Percentiles rank a stretch among this genome's conserved stretches.
These are phyloP conservation scores for Andrena chrysosceles DNA, from an alignment of 2,888 invertebrate genomes.

Conservation along the genomic window DNA sequence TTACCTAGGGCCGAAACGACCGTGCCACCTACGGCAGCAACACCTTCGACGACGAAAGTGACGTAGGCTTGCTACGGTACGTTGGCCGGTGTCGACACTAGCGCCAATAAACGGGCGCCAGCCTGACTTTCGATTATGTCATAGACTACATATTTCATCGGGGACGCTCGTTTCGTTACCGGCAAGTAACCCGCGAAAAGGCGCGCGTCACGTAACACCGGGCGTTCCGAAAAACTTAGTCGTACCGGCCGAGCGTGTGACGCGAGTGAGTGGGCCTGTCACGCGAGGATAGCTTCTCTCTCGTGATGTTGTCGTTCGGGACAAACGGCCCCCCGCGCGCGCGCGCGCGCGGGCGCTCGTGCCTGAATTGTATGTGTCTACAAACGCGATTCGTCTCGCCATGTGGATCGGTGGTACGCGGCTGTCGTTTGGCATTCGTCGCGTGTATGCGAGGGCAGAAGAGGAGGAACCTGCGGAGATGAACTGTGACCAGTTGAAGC, in stretches of 20 bases:
- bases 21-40: conserved; percentile 67
- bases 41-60: conserved; percentile 68
- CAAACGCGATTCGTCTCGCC: conserved; percentile 56
- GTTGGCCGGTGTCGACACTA: conserved; percentile 53
- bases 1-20: conserved; percentile 73
- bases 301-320: not conserved
- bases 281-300: not conserved
- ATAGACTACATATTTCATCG: conserved; percentile 69
- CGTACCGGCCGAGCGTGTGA: not conserved
- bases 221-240: not conserved
- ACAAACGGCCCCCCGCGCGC: not conserved
- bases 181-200: conserved; percentile 33
- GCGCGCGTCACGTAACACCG: not conserved
- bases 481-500: conserved; percentile 74
- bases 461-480: conserved; percentile 60
- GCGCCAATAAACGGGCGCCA: conserved; percentile 66
- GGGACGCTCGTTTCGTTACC: conserved; percentile 26
- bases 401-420: conserved; percentile 47
- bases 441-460: conserved; percentile 49
- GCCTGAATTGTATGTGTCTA: conserved; percentile 6
- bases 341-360: not conserved
- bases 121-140: conserved; percentile 67
- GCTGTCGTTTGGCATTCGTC: conserved; percentile 52
- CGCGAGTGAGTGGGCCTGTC: not conserved
- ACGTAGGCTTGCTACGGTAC: conserved; percentile 56